These are phyloP conservation scores for Papilio gigon DNA, from an alignment of 2,888 invertebrate species.

Conservation along the genomic window DNA sequence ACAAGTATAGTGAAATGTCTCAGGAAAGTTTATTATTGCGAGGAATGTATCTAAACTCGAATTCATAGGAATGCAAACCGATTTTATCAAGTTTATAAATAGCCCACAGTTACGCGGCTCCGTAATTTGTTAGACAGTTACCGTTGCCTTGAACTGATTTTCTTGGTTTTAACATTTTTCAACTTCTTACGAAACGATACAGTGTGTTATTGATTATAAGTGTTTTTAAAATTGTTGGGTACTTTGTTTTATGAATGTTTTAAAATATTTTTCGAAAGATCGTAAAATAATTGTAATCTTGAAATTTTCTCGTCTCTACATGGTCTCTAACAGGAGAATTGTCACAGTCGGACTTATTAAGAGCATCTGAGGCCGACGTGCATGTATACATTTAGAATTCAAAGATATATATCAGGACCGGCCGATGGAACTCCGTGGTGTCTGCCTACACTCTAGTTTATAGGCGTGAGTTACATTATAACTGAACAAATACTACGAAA, in stretches of 20 bases:
- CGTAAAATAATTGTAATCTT: background rate
- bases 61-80: conserved; percentile 1
- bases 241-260: background rate
- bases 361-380: no score
- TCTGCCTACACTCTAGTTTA: no score
- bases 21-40: background rate
- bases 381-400: no score
- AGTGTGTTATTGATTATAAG: background rate
- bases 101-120: background rate
- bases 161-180: background rate
- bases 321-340: no score
- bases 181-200: background rate
- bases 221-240: background rate
- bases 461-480: no score
- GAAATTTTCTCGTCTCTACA: background rate
- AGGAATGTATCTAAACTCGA: background rate
- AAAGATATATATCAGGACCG: no score
- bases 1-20: no score
- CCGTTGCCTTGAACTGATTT: conserved; percentile 15
- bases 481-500: background rate
- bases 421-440: no score
- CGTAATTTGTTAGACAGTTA: background rate
- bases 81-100: conserved; percentile 26
- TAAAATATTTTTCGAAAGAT: background rate
- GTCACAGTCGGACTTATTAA: no score